These are phyloP conservation scores for Phortica magna DNA, from an alignment of 2,888 invertebrate genomes.

Conservation along the genomic window DNA sequence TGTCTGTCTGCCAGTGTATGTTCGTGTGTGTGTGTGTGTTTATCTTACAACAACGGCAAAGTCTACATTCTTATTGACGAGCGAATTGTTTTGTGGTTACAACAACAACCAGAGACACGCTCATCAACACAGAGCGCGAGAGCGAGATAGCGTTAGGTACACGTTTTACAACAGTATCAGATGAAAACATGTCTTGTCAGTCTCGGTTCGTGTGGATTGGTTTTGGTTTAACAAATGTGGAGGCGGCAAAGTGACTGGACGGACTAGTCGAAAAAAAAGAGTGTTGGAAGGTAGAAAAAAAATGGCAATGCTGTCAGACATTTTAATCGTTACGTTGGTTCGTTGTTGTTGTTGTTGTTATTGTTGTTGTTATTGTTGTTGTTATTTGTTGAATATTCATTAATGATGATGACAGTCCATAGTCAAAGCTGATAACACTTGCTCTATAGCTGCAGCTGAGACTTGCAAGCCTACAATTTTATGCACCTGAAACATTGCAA, in stretches of 20 bases:
- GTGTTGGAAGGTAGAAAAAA: neutral
- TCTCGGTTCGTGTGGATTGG: neutral
- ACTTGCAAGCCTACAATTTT: neutral
- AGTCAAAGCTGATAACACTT: neutral
- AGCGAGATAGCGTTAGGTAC: neutral
- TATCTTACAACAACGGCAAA: slow-evolving; percentile 48
- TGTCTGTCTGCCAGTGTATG: slow-evolving; percentile 40
- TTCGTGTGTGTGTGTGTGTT: slow-evolving; percentile 51
- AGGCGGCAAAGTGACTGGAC: slow-evolving; percentile 8
- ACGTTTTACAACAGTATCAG: slow-evolving; percentile 21
- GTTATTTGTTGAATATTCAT: slow-evolving; percentile 75
- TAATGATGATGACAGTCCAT: slow-evolving; percentile 57
- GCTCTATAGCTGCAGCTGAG: neutral
- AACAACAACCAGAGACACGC: slow-evolving; percentile 5
- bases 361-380: slow-evolving; percentile 48
- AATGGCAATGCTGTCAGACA: slow-evolving; percentile 59
- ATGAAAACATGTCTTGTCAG: neutral
- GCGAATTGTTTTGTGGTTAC: slow-evolving; percentile 29
- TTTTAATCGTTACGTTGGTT: slow-evolving; percentile 68
- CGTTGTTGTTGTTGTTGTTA: too few relatives aligned
- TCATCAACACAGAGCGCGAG: neutral
- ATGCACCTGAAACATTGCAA: slow-evolving; percentile 32
- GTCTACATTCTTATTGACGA: too few relatives aligned
- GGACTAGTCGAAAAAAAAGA: neutral
- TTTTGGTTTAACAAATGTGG: too few relatives aligned